Evolutionary conservation across 2,113 vertebrate genomes (phyloP), one percentile per base, ranked within the genome.

Genomic region (Nicator chloris): DNA sequence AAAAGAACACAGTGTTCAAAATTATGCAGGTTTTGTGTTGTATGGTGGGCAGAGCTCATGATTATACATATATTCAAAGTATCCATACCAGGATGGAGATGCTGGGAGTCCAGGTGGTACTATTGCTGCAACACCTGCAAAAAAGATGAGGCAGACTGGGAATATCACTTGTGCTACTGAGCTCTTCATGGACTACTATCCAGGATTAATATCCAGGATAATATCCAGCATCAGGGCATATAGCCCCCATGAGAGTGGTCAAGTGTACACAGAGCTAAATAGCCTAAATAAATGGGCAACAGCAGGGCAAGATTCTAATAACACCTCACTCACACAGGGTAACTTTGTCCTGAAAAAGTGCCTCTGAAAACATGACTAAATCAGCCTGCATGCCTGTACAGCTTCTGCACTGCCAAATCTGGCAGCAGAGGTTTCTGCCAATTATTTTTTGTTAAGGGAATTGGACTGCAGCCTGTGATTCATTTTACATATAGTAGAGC

Each of bases 401-500:
- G 89, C 35, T 92, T 70, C 59, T 27, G 14, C 30, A 44, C 81
- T 87, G 84, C 91, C 93, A 92, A 89, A 95, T 82, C 86, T 79
- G 80, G 83, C 92, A 95, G 86, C 63, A 80, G 78, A 89, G 81
- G 65, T 65, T 92, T 82, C 89, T 96, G 95, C 86, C 95, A 94
- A 77, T 83, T 93, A 88, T 91, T 96, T 93, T 95, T 93, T 90
- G 87, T 91, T 87, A 73, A 86, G 76, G 79, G 71, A 95, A 37
- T 95, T 97, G 93, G 95, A 82, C 68, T 59, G 75, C 68, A 90
- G 94, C 94, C 90, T 88, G 13, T 70, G 68, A 95, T 88, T 88
- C 90, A 40, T 88, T 94, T 95, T 95, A 95, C 93, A 88, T 95
- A 83, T 77, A 93, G 93, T 54, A 90, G 63, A 95, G 89, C 87